Base-by-base conservation (phyloP, 2,797 vertebrate genomes). In the Capromys pilorides region DNA sequence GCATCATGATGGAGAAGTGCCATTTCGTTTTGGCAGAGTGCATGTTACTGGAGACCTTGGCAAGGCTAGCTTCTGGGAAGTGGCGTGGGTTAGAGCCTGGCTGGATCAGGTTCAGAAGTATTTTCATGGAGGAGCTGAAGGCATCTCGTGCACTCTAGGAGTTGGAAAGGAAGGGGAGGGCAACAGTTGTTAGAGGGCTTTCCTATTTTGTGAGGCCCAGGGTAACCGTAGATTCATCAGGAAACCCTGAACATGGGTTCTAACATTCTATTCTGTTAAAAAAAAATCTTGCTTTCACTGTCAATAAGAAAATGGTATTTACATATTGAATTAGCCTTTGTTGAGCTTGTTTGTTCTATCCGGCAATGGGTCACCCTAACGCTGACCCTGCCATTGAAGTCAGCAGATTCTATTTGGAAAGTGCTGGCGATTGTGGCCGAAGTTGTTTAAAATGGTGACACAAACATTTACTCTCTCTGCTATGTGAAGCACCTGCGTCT, bases 11-110 rank as follows among this genome's bases (percentile, higher is more conserved):
- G 97, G 96, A 97, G 96, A 90, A 80, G 73, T 87, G 97, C 96
- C 96, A 97, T 96, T 93, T 80, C 57, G 16, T 94, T 95, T 97
- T 97, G 97, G 97, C 97, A 97, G 95, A 6, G 92, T 95, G 93
- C 28, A 14, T 96, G 97, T 97, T 97, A 97, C 97, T 97, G 97
- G 97, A 97, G 97, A 97, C 97, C 93, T 97, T 97, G 97, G 97
- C 97, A 97, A 94, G 93, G 71, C 95, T 88, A 59, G 96, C 95
- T 97, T 97, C 97, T 97, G 97, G 97, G 97, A 97, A 97, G 96
- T 97, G 97, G 96, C 90, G 96, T 97, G 93, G 96, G 96, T 94
- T 90, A 91, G 96, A 96, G 96, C 95, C 36, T n/a, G 78, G 16
- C 94, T 97, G 97, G 97, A 96, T 87, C 77, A 77, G 67, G 80